phyloP scores from a whole-genome alignment of 2,797 vertebrate species.

The Margarornis squamiger region DNA sequence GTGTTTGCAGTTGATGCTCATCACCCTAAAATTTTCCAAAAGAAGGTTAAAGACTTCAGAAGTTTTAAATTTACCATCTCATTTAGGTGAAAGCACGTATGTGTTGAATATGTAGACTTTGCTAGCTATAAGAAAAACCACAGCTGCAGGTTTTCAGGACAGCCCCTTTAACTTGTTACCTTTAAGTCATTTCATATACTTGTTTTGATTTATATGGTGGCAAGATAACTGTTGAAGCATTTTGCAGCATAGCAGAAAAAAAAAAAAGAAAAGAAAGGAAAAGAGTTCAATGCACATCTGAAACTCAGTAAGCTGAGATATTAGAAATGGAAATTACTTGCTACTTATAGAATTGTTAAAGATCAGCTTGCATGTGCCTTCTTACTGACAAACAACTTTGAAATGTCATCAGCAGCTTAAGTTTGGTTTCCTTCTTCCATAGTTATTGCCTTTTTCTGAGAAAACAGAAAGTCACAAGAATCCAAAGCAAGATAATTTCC shows the following conservation, averaged over 20 bases:
- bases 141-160: not conserved
- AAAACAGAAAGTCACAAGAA: conserved; percentile 15
- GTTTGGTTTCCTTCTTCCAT: conserved; percentile 36
- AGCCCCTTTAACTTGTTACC: not conserved
- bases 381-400: conserved; percentile 67
- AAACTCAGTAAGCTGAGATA: conserved; percentile 62
- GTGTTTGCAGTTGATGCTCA: not conserved
- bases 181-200: conserved; percentile 41
- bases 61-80: not conserved
- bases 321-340: conserved; percentile 69
- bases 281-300: conserved; percentile 51
- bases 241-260: conserved; percentile 41
- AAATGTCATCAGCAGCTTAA: conserved; percentile 65
- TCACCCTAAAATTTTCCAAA: not conserved
- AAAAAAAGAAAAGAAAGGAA: not conserved
- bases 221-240: conserved; percentile 31
- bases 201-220: conserved; percentile 39
- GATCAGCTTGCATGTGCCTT: conserved; percentile 54
- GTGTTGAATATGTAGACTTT: not conserved
- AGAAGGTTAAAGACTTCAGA: not conserved
- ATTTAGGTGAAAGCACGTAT: not conserved
- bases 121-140: not conserved
- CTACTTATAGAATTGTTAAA: conserved; percentile 70
- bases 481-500: not conserved
- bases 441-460: not conserved